Evolutionary conservation across 2,797 vertebrate genomes (phyloP).

Genomic region (Anisognathus igniventris): DNA sequence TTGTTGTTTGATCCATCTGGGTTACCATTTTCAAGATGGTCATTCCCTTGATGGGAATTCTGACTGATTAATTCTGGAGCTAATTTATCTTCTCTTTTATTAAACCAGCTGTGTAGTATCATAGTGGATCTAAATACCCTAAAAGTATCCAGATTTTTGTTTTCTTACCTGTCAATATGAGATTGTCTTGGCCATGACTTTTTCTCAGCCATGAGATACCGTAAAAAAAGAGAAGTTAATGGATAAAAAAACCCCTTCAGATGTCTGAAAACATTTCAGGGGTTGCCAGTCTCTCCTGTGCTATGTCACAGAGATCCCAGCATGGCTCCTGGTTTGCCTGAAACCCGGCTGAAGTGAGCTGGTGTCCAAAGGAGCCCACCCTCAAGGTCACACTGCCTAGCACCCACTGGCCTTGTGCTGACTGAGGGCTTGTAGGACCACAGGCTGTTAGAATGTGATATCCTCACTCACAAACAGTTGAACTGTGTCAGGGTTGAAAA

Average conservation of each 20-base stretch:
- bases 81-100: not conserved
- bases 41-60: not conserved
- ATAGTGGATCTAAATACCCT: not conserved
- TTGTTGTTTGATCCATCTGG: not conserved
- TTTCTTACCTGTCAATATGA: not conserved
- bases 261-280: not conserved
- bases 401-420: not conserved
- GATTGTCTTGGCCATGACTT: not conserved
- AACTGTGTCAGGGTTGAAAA: not conserved
- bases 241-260: fast-evolving
- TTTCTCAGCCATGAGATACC: not conserved
- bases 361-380: not conserved
- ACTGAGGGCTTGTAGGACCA: not conserved
- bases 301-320: not conserved
- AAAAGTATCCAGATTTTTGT: not conserved
- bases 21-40: not conserved
- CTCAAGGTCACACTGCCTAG: fast-evolving
- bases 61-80: not conserved
- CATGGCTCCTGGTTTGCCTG: not conserved
- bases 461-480: not conserved
- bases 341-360: not conserved
- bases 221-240: not conserved
- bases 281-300: not conserved
- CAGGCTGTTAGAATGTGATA: fast-evolving
- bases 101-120: not conserved